Conservation (phyloP, 2,113 vertebrate species). For the Brachypteracias leptosomus region DNA sequence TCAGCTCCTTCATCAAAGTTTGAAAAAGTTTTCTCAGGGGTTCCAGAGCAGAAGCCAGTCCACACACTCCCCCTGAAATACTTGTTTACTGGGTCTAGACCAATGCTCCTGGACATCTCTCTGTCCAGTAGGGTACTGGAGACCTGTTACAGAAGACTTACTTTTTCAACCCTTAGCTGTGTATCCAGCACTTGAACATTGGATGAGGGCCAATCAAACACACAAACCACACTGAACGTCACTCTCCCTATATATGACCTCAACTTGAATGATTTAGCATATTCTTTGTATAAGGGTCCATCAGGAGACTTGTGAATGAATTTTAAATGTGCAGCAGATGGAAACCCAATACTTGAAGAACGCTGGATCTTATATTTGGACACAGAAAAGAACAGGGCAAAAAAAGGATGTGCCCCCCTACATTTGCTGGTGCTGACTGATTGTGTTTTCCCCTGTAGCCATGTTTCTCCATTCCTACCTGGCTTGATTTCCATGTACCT, state of each 20-base stretch:
- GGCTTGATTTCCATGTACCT: neutral
- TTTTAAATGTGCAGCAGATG: neutral
- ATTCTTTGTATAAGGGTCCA: neutral
- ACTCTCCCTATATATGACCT: neutral
- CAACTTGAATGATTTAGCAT: neutral
- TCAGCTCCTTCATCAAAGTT: neutral
- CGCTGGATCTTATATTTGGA: neutral
- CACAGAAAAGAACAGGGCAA: neutral
- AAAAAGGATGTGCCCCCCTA: neutral
- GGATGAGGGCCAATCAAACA: neutral
- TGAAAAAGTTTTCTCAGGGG: neutral
- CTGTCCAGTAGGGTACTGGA: neutral
- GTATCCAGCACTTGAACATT: neutral
- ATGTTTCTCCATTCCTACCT: neutral
- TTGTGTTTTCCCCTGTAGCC: neutral
- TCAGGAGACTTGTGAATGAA: neutral
- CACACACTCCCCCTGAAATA: neutral
- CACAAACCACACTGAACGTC: neutral
- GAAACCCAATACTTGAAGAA: neutral
- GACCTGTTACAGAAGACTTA: neutral
- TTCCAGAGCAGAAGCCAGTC: neutral
- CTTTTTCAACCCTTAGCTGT: neutral
- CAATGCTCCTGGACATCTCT: neutral
- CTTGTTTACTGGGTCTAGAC: neutral
- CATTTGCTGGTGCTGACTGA: neutral